Evolutionary conservation across 2,113 vertebrate genomes (phyloP), one percentile per base, ranked within the genome.

Genomic region (Balaenoptera acutorostrata): DNA sequence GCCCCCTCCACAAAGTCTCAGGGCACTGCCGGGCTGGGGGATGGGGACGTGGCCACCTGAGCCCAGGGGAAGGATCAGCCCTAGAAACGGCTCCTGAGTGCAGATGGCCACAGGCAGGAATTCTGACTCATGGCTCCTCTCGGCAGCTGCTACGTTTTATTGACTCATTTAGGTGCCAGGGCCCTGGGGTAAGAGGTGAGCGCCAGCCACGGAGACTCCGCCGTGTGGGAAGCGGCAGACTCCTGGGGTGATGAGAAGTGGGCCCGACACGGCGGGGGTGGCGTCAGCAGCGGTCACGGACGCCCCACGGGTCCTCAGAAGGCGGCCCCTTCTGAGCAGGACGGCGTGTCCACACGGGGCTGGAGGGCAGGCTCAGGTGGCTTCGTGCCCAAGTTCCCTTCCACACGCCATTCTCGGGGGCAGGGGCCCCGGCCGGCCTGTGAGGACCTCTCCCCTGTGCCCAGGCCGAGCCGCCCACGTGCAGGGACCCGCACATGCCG

Each of bases 11-110:
- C 13, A 0, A 69, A 41, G 68, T 21, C 80, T 21, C 46, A 1
- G 21, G 55, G 18, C 13, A 12, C 68, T 0, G 7, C 39, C 10
- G 0, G 33, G 23, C 6, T 23, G 0, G 36, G 66, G 10, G 39
- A n/a, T 46, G 25, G 66, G 59, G 27, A 44, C 1, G 8, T 2
- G 29, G 75, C 41, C 23, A 1, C 46, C 8, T 3, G 0, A 52
- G 39, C 44, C 2, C 3, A 52, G 75, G 61, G 77, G 39, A 49
- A 44, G 29, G 39, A 25, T 33, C 2, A 4, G 31, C 9, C 39
- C 57, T 72, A 4, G 36, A 36, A 18, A 7, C 0, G 1, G 33
- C 72, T 41, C 0, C 80, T 18, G 41, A 55, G 72, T 0, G 0
- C 90, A 1, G 44, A 27, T 6, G 13, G 3, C 41, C 61, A 14